Conservation (phyloP, 1,140 invertebrate species). For the Phthorimaea operculella region DNA sequence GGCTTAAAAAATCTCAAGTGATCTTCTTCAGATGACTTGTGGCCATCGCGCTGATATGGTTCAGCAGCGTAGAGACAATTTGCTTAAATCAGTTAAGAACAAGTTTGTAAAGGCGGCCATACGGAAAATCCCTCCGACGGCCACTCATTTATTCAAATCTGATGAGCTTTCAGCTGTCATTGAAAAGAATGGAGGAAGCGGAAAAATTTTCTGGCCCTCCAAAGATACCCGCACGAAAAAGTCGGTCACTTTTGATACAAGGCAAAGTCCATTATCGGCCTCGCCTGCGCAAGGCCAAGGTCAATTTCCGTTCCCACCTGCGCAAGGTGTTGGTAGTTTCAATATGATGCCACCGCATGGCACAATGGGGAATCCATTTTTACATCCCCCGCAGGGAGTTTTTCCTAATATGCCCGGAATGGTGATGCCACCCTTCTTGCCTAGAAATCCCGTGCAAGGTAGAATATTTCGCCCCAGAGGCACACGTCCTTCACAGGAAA, state of each 20-base stretch:
- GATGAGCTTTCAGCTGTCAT: not conserved
- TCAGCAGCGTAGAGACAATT: constrained; percentile 8
- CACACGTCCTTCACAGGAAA: not conserved
- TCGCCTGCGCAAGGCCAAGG: constrained; percentile 1
- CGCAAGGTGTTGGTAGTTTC: not conserved
- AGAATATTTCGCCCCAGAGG: constrained; percentile 1
- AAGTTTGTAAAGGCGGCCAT: constrained; percentile 6
- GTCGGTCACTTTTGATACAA: not conserved
- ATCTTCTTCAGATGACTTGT: constrained; percentile 10
- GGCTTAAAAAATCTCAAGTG: constrained; percentile 6
- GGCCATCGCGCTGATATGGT: constrained; percentile 10
- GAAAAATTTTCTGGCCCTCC: not conserved
- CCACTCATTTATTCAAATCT: constrained; percentile 4
- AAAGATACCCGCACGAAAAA: constrained; percentile 2
- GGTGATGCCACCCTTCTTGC: not conserved
- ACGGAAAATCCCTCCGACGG: constrained; percentile 9
- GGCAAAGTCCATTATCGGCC: not conserved
- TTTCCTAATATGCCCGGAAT: not conserved
- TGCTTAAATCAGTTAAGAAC: constrained; percentile 7
- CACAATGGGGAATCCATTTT: not conserved
- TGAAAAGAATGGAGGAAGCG: not conserved
- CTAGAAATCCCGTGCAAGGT: not conserved
- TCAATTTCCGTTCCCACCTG: not conserved
- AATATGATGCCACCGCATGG: not conserved
- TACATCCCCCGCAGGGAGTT: not conserved